Percentiles rank a stretch among this genome's conserved stretches.
Conservation (phyloP, 2,797 vertebrate genomes). For the Sylvia borin region DNA sequence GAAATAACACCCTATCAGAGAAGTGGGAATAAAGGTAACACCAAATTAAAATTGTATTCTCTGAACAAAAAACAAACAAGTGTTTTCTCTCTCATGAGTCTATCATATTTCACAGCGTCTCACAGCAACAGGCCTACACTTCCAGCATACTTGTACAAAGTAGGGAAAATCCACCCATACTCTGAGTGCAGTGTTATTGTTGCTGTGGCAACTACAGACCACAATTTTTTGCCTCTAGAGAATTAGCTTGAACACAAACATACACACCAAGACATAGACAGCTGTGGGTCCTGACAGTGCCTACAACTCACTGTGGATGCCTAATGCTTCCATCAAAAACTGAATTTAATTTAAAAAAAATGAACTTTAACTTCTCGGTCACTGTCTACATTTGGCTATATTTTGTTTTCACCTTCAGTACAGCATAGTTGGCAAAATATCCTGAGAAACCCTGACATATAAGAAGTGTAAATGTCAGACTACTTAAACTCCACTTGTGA, state of each 20-base stretch:
- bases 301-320: neutral
- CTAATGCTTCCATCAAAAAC: neutral
- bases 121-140: neutral
- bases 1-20: neutral
- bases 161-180: neutral
- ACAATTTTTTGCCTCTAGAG: neutral
- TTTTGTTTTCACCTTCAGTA: neutral
- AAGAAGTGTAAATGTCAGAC: neutral
- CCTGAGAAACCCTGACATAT: neutral
- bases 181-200: neutral
- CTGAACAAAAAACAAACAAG: neutral
- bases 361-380: neutral
- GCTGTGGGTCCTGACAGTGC: neutral
- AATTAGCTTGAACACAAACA: neutral
- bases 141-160: neutral
- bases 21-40: neutral
- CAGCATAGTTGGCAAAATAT: neutral
- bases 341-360: neutral
- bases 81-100: neutral
- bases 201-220: constrained; percentile 27
- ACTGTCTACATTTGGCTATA: neutral
- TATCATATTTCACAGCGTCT: neutral
- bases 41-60: neutral
- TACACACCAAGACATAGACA: neutral
- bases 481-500: neutral